Evolutionary conservation across 2,113 vertebrate genomes (phyloP), one percentile per base, ranked within the genome.

Genomic region (Ophthalmotilapia sp.): DNA sequence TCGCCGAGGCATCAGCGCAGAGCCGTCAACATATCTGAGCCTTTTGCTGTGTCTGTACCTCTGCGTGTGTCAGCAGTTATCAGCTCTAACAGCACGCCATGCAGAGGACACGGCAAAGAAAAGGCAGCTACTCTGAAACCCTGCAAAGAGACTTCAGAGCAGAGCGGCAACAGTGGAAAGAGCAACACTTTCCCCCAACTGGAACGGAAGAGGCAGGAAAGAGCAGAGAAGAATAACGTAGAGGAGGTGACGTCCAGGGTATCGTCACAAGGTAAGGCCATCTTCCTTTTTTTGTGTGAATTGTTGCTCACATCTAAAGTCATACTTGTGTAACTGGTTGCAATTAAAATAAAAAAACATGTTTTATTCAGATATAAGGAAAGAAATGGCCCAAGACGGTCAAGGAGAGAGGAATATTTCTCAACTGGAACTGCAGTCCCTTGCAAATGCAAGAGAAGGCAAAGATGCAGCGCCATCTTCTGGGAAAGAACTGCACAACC

Each of bases 11-110:
- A 99, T 91, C 98, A 98, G 79, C 96, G 98, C 55, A 98, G 98
- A 89, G 98, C 97, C 10, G 94, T 99, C 89, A 99, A 99, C 94
- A 99, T 99, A 93, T 99, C 98, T 0, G 98, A 99, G 94, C 98
- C 98, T 3, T 99, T 99, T 0, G 98, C 98, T 0, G 98, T 99
- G 49, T 99, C 98, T 0, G 98, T 99, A 2, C 98, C 98, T 0
- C 96, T 99, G 38, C 96, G 98, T 0, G 98, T 99, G 17, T 99
- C 98, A 0, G 98, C 98, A 0, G 98, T 99, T 80, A 99, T 99
- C 96, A 99, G 97, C 89, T 97, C 97, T 80, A 99, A 99, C 95
- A 99, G 98, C 95, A 99, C 97, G 1, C 98, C 98, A 0, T 99
- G 98, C 96, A 96, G 98, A 1, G 91, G 94, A 1, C 95, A 96